phyloP scores from a whole-genome alignment of 2,888 invertebrate species.

The Lutraria lutraria region DNA sequence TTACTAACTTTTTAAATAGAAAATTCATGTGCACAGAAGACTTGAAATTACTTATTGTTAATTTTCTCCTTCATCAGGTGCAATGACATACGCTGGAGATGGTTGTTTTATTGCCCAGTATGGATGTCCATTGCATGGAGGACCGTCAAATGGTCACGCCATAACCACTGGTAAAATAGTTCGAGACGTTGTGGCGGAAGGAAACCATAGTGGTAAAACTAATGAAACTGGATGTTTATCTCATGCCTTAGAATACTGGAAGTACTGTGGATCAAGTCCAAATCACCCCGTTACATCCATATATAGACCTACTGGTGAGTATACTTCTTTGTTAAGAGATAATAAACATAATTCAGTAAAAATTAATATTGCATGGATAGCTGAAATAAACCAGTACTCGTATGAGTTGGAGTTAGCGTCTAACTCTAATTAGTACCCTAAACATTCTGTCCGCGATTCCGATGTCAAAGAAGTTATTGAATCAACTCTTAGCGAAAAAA shows the following conservation, averaged over 20 bases:
- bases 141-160: constrained; percentile 48
- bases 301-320: constrained; percentile 71
- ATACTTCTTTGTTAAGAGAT: background rate
- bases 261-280: constrained; percentile 59
- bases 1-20: no score
- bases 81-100: constrained; percentile 72
- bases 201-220: background rate
- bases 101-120: constrained; percentile 73
- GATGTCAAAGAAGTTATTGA: no score
- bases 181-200: constrained; percentile 57
- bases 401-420: no score
- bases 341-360: no score
- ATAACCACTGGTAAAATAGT: constrained; percentile 6
- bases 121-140: constrained; percentile 71
- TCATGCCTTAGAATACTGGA: constrained; percentile 64
- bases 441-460: no score
- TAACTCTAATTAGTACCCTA: no score
- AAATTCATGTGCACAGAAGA: no score
- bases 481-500: no score
- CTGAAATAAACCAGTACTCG: no score
- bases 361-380: no score
- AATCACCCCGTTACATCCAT: constrained; percentile 64
- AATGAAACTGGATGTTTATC: constrained; percentile 59
- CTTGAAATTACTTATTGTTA: no score
- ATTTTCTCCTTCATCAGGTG: constrained; percentile 62